Evolutionary conservation across 2,888 invertebrate species (phyloP).

Genomic region (Geophilus truncorum): DNA sequence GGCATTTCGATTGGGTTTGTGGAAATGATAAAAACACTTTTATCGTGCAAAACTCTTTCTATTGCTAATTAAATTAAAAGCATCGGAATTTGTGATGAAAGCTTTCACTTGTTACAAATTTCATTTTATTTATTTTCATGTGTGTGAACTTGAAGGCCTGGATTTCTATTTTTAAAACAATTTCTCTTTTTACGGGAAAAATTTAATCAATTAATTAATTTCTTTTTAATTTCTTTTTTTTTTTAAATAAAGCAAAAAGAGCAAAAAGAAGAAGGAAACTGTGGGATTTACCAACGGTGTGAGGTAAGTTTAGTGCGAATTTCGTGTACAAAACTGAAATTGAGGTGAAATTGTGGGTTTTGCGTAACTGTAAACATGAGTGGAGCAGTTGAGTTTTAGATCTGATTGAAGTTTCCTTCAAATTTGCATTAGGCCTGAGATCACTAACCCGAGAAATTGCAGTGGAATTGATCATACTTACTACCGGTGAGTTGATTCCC

Average conservation of each 20-base stretch:
- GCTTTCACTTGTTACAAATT: no score
- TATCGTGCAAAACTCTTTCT: no score
- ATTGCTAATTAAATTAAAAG: no score
- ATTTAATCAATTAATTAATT: no score
- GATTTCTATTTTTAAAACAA: no score
- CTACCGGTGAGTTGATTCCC: slow-evolving; percentile 34
- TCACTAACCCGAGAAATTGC: slow-evolving; percentile 9
- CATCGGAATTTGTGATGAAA: no score
- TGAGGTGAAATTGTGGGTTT: neutral
- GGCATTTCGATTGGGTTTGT: no score
- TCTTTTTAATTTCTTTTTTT: neutral
- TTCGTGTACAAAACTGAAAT: neutral
- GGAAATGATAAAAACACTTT: no score
- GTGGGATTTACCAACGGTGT: neutral
- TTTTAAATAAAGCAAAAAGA: slow-evolving; percentile 1
- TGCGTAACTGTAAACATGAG: neutral
- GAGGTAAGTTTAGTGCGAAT: slow-evolving; percentile 11
- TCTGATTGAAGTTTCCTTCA: neutral
- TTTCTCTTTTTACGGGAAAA: no score
- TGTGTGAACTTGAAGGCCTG: no score
- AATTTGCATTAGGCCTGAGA: slow-evolving; percentile 27
- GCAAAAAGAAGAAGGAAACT: slow-evolving; percentile 19
- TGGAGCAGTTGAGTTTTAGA: neutral
- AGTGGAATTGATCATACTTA: slow-evolving; percentile 35
- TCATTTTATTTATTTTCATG: no score